These are phyloP conservation scores for Drosophila phalerata DNA, from an alignment of 2,888 invertebrate species.

Conservation along the genomic window DNA sequence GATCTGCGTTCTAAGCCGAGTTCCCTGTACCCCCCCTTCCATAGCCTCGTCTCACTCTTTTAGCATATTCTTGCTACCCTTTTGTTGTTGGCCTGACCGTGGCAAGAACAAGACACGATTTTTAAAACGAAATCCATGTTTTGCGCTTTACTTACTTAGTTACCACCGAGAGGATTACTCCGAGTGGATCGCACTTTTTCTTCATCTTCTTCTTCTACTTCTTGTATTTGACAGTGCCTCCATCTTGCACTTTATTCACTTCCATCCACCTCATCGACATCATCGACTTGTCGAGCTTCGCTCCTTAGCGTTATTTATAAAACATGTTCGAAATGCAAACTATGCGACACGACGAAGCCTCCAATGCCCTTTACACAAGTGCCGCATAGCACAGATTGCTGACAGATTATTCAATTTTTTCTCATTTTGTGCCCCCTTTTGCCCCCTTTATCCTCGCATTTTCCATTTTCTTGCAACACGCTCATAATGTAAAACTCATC, in stretches of 20 bases:
- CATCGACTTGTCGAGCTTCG: slow-evolving; percentile 48
- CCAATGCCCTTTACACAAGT: slow-evolving; percentile 78
- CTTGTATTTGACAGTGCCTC: slow-evolving; percentile 35
- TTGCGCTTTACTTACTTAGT: slow-evolving; percentile 61
- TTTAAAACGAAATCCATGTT: slow-evolving; percentile 81
- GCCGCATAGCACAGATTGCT: slow-evolving; percentile 72
- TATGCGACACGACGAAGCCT: slow-evolving; percentile 79
- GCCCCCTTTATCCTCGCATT: background rate
- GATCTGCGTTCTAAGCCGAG: slow-evolving; percentile 66
- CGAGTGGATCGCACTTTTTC: slow-evolving; percentile 65
- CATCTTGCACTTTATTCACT: slow-evolving; percentile 15
- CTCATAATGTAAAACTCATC: slow-evolving; percentile 31
- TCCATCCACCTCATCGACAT: slow-evolving; percentile 17
- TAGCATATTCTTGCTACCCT: slow-evolving; percentile 69
- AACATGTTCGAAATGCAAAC: slow-evolving; percentile 79
- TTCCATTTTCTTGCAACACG: slow-evolving; percentile 14
- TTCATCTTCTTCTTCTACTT: slow-evolving; percentile 28
- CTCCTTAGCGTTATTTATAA: slow-evolving; percentile 76
- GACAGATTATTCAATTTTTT: slow-evolving; percentile 70
- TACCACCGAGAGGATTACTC: slow-evolving; percentile 49
- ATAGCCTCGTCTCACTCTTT: slow-evolving; percentile 6
- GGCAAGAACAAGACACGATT: slow-evolving; percentile 77
- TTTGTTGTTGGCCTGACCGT: slow-evolving; percentile 65
- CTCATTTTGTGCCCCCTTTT: background rate
- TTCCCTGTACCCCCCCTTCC: background rate